These are phyloP conservation scores for Montifringilla adamsi DNA, from an alignment of 2,113 vertebrate species.

Conservation along the genomic window DNA sequence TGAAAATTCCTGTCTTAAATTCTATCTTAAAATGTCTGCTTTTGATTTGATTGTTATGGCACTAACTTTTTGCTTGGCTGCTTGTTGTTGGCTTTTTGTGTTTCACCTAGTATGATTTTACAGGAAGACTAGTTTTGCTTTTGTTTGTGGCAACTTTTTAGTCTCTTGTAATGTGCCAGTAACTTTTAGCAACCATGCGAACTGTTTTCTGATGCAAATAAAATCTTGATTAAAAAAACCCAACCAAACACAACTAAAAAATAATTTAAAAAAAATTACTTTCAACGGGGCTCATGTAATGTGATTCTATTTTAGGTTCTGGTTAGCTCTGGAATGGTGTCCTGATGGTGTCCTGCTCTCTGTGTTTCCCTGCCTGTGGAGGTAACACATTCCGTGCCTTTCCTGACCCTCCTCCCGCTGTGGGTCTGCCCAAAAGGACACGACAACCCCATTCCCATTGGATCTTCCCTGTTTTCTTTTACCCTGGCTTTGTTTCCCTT, in stretches of 20 bases:
- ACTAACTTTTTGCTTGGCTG: neutral
- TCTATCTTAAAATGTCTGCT: neutral
- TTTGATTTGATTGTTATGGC: neutral
- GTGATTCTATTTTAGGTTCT: neutral
- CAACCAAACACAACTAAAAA: neutral
- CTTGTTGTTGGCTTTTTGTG: neutral
- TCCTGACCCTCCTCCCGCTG: no score
- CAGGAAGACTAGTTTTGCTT: neutral
- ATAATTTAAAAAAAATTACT: neutral
- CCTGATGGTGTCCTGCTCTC: no score
- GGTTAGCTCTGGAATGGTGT: no score
- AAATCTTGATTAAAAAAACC: neutral
- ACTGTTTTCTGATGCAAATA: neutral
- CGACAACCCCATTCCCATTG: rapidly evolving
- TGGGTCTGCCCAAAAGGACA: no score
- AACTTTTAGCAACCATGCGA: neutral
- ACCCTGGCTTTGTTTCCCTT: neutral
- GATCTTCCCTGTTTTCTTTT: neutral
- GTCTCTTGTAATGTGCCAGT: neutral
- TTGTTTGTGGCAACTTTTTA: neutral
- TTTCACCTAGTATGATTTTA: neutral
- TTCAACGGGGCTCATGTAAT: neutral
- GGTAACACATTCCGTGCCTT: no score
- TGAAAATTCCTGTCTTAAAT: neutral
- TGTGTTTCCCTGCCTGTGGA: no score